These are phyloP conservation scores for Parnassius glacialis DNA, from an alignment of 2,888 invertebrate species.

Conservation along the genomic window DNA sequence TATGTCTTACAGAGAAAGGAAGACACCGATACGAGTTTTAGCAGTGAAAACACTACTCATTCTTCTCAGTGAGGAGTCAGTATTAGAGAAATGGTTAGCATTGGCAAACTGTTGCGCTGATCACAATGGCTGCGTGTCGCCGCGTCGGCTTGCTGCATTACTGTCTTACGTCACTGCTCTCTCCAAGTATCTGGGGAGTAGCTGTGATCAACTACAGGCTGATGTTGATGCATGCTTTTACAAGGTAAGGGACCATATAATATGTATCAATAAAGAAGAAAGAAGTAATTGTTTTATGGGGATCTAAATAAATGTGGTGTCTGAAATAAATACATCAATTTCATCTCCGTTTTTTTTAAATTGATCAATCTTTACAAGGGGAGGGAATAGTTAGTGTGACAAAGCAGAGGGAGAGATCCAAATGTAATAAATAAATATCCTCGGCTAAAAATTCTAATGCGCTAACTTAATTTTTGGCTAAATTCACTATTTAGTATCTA, in stretches of 20 bases:
- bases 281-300: too few species aligned
- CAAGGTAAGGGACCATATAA: conserved; percentile 71
- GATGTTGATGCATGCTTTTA: conserved; percentile 88
- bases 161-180: conserved; percentile 82
- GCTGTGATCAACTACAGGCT: conserved; percentile 82
- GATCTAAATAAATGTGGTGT: too few species aligned
- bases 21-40: conserved; percentile 83
- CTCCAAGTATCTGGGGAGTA: conserved; percentile 81
- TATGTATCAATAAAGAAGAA: too few species aligned
- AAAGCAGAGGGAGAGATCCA: too few species aligned
- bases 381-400: too few species aligned
- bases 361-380: too few species aligned
- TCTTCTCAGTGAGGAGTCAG: conserved; percentile 83
- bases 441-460: too few species aligned
- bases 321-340: too few species aligned
- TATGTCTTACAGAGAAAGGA: conserved; percentile 72
- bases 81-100: conserved; percentile 83
- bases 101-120: conserved; percentile 87
- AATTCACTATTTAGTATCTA: too few species aligned
- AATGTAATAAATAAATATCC: too few species aligned
- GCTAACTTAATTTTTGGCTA: too few species aligned
- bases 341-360: too few species aligned
- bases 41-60: conserved; percentile 85
- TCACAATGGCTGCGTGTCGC: conserved; percentile 87
- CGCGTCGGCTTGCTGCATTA: conserved; percentile 81